These are phyloP conservation scores for Epicampocera succincta DNA, from an alignment of 2,888 invertebrate species.

Conservation along the genomic window DNA sequence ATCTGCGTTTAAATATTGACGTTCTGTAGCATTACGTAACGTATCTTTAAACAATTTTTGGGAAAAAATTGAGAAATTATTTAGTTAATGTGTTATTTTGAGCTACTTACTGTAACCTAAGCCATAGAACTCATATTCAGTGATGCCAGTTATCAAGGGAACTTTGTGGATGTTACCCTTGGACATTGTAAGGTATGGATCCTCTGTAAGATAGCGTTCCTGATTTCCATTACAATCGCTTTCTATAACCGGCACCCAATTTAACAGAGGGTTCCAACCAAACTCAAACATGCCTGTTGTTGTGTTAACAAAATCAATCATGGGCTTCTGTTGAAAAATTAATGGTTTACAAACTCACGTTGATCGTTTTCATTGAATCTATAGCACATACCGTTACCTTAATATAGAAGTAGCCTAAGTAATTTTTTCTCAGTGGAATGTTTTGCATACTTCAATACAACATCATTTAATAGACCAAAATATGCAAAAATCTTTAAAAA, in stretches of 20 bases:
- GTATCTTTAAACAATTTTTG: conserved; percentile 79
- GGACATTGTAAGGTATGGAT: conserved; percentile 84
- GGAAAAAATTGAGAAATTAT: too few relatives aligned
- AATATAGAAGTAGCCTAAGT: too few relatives aligned
- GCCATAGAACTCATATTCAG: conserved; percentile 85
- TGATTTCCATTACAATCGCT: conserved; percentile 83
- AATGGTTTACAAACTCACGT: too few relatives aligned
- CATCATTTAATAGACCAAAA: too few relatives aligned
- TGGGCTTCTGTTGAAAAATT: conserved; percentile 71
- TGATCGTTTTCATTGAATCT: too few relatives aligned
- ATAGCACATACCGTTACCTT: too few relatives aligned
- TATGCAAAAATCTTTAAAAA: too few relatives aligned
- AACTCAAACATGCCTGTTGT: conserved; percentile 77
- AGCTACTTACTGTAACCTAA: conserved; percentile 82
- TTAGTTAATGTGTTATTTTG: not conserved
- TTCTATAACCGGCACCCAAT: conserved; percentile 86
- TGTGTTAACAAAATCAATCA: conserved; percentile 75
- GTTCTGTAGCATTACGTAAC: conserved; percentile 82
- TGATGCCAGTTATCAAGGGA: conserved; percentile 86
- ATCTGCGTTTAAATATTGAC: conserved; percentile 74
- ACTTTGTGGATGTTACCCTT: conserved; percentile 84
- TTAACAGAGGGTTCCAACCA: conserved; percentile 75
- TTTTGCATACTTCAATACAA: too few relatives aligned
- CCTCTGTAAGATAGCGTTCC: conserved; percentile 84
- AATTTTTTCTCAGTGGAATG: too few relatives aligned